These are phyloP conservation scores for Pomatostomus ruficeps DNA, from an alignment of 2,113 vertebrate species.

Conservation along the genomic window DNA sequence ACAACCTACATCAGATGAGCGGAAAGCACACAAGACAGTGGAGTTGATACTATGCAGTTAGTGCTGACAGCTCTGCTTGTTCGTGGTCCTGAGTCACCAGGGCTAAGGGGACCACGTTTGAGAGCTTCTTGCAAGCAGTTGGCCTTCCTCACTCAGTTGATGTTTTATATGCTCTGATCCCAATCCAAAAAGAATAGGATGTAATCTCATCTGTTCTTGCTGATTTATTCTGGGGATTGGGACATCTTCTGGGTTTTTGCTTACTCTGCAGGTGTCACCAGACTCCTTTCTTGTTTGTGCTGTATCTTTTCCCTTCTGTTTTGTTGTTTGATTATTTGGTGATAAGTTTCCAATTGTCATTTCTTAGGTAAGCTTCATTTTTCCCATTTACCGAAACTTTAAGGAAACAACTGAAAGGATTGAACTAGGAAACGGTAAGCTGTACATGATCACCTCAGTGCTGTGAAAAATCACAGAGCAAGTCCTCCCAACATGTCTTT, in stretches of 20 bases:
- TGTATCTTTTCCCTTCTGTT: background rate
- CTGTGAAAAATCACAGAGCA: background rate
- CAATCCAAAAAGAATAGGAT: background rate
- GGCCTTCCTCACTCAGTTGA: background rate
- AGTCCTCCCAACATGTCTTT: background rate
- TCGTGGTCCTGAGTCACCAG: background rate
- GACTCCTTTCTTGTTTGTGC: background rate
- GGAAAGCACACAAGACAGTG: too few relatives aligned
- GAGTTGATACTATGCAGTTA: fast-evolving
- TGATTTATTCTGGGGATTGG: background rate
- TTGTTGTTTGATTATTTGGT: background rate
- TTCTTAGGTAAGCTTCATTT: background rate
- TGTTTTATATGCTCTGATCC: background rate
- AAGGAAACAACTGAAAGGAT: background rate
- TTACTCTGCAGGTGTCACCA: background rate
- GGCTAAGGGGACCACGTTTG: background rate
- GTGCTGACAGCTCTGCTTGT: background rate
- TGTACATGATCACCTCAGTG: background rate
- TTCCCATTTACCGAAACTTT: background rate
- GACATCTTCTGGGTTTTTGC: background rate
- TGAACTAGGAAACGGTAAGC: background rate
- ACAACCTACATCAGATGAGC: background rate
- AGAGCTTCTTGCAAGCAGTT: background rate
- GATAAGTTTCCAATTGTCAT: background rate
- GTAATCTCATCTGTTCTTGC: background rate